Evolutionary conservation across 2,888 invertebrate species (phyloP), one percentile per base, ranked within the genome.

Genomic region (Cephus pulcher): DNA sequence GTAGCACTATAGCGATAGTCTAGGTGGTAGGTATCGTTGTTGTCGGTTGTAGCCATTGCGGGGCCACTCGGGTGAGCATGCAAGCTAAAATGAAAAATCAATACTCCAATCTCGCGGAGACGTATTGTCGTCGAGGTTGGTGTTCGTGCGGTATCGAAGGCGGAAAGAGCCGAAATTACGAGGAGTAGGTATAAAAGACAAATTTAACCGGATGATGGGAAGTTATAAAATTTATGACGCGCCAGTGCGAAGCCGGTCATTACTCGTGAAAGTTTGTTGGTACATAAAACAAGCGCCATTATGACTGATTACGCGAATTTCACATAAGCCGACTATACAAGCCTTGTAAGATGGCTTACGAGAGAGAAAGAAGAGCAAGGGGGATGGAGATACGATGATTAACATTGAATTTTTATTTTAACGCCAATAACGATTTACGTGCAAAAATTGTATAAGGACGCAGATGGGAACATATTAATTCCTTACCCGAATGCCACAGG

Each of bases 161-260:
- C 34, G 71, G 71, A 34, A 34, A 33, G 71, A 32, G 71, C 33
- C 71, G 6, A 71, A 71, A 71, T 71, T 34, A 71, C 32, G 71
- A 11, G 71, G 56, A 56, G 56, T 23, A 56, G 33, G 71, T 71
- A 71, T 71, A 71, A 71, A 71, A 71, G 71, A 71, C 71, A 71
- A 71, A 71, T 71, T 71, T 71, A 6, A 32, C 32, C 76, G 76
- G 74, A 80, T 35, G 80, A 75, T 79, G 78, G 37, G 68, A 34
- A n/a, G 34, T 75, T 79, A 80, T 86, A 85, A 82, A 84, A 83
- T 82, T 83, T 83, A 81, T 77, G 79, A 81, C 78, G 82, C 80
- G 80, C 12, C 71, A 71, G 80, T 81, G 77, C 78, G 75, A 69
- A 82, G 77, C 33, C 79, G 76, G 78, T 82, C 69, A 81, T 78